Conservation (phyloP, 2,797 vertebrate genomes). For the Myiotriccus ornatus region DNA sequence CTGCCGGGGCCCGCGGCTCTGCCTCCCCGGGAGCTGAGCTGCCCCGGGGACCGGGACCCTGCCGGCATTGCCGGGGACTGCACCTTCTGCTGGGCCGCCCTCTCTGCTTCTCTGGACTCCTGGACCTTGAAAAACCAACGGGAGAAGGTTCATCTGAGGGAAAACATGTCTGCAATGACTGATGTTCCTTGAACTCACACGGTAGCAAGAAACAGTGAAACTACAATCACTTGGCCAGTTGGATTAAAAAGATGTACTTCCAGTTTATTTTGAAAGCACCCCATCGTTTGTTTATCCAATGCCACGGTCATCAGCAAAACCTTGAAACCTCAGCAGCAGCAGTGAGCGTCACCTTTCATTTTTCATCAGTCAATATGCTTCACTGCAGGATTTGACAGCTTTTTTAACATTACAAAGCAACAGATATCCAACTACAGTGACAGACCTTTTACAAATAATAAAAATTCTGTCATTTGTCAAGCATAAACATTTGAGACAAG, state of each 20-base stretch:
- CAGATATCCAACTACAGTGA: not conserved
- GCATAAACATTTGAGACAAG: not conserved
- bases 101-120: conserved; percentile 88
- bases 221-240: not conserved
- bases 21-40: conserved; percentile 35
- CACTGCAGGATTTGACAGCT: not conserved
- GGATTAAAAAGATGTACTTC: not conserved
- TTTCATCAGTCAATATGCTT: not conserved
- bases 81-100: conserved; percentile 76
- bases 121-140: conserved; percentile 77
- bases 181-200: not conserved
- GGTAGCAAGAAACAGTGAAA: not conserved
- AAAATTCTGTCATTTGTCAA: not conserved
- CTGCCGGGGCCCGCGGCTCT: conserved; percentile 38
- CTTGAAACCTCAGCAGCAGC: not conserved
- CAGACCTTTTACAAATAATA: not conserved
- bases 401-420: not conserved
- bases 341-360: not conserved
- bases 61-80: conserved; percentile 78
- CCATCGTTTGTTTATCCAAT: not conserved
- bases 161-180: not conserved
- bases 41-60: conserved; percentile 75
- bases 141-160: not conserved
- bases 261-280: not conserved
- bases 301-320: no score